Evolutionary conservation across 2,113 vertebrate genomes (phyloP), one percentile per base, ranked within the genome.

Genomic region (Urocitellus parryii): DNA sequence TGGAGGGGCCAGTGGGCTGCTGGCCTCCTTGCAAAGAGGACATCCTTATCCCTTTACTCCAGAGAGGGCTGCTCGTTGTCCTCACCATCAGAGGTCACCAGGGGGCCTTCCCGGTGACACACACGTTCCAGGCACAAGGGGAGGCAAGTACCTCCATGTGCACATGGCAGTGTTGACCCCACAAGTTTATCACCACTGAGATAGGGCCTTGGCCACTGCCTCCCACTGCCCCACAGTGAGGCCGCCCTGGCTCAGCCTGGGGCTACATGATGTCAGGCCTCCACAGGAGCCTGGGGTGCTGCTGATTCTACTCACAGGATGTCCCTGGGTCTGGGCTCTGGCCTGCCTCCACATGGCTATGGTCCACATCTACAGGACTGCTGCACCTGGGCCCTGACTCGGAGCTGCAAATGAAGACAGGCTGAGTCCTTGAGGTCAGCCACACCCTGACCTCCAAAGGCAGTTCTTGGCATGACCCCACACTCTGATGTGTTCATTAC

Each of bases 371-470:
- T 63, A 98, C 98, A 0, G 99, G 99, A 84, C 99, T 99, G 93
- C 99, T 99, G 98, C 99, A 99, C 70, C 99, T 98, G 34, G 99
- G 99, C 2, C 99, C 99, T 0, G 99, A 98, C 79, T 99, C 99
- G 1, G 99, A 99, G 98, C 99, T 99, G 95, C 6, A 97, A 85
- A 53, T 58, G 92, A 34, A 58, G 73, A 1, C 1, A 51, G n/a
- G 4, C 22, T 94, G 51, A 97, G 83, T 25, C 45, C 25, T 45
- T 0, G 32, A 39, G 48, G 48, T 10, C 13, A 11, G 74, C 16
- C 14, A 37, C 34, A 56, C 34, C 22, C 70, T 45, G 51, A 42
- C 29, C 91, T 65, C 42, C 42, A 56, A 7, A 27, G 22, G 63
- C 20, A 34, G 42, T n/a, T 29, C 79, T 17, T 17, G 37, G 79